These are phyloP conservation scores for Acanthosoma haemorrhoidale DNA, from an alignment of 2,888 invertebrate genomes.

Conservation along the genomic window DNA sequence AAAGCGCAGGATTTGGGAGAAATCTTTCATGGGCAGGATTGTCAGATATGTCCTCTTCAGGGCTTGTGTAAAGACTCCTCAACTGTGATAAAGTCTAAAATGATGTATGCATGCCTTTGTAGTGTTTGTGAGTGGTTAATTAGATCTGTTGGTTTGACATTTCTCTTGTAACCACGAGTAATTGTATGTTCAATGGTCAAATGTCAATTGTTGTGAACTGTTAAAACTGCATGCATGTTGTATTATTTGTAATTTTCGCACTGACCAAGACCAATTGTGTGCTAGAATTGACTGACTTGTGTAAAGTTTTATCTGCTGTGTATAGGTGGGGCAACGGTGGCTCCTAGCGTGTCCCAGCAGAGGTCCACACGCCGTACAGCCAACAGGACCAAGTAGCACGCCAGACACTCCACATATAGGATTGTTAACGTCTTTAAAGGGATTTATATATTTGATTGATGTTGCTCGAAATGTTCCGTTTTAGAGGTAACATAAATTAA, in stretches of 20 bases:
- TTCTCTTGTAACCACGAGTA: too few relatives aligned
- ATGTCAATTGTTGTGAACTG: too few relatives aligned
- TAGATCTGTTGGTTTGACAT: too few relatives aligned
- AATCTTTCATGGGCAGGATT: too few relatives aligned
- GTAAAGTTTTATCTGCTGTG: slow-evolving; percentile 41
- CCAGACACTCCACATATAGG: slow-evolving; percentile 18
- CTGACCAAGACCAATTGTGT: neutral
- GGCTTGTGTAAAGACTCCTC: too few relatives aligned
- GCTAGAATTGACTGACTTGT: slow-evolving; percentile 36
- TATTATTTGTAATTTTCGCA: neutral
- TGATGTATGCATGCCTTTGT: too few relatives aligned
- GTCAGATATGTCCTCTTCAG: too few relatives aligned
- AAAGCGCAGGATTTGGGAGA: too few relatives aligned
- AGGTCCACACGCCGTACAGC: slow-evolving; percentile 49
- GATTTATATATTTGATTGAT: slow-evolving; percentile 21
- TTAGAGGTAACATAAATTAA: slow-evolving; percentile 5
- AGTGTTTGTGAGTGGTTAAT: too few relatives aligned
- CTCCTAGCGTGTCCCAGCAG: slow-evolving; percentile 32
- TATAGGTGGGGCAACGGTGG: slow-evolving; percentile 40
- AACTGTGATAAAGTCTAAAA: too few relatives aligned
- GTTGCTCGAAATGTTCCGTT: slow-evolving; percentile 17
- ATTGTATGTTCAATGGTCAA: too few relatives aligned
- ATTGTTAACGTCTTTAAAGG: slow-evolving; percentile 26
- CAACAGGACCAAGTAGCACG: slow-evolving; percentile 42
- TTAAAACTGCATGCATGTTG: neutral